These are phyloP conservation scores for Molossus alvarezi DNA, from an alignment of 2,797 vertebrate genomes.

Conservation along the genomic window DNA sequence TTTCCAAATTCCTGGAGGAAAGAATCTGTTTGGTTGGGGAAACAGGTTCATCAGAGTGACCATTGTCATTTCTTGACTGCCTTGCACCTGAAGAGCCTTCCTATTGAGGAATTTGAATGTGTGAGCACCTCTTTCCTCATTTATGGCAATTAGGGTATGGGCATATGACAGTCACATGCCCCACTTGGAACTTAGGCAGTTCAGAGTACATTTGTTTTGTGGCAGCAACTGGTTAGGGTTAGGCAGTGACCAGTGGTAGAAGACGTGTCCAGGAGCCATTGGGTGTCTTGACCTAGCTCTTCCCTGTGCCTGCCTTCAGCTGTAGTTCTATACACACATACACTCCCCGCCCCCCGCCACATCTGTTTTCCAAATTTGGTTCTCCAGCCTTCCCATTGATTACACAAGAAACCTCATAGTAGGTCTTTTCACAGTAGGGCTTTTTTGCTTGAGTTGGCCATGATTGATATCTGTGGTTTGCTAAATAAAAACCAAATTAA, in stretches of 20 bases:
- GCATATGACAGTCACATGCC: neutral
- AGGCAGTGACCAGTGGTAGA: neutral
- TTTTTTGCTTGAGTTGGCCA: conserved; percentile 41
- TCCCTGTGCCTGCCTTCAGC: neutral
- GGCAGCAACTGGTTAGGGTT: neutral
- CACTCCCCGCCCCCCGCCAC: no score
- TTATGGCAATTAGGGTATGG: neutral
- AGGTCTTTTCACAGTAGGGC: neutral
- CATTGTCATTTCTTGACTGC: neutral
- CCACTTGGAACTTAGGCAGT: neutral
- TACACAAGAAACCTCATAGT: neutral
- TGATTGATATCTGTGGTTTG: conserved; percentile 1
- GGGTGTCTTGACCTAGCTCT: neutral
- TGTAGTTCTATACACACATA: neutral
- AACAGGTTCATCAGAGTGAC: neutral
- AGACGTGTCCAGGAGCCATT: neutral
- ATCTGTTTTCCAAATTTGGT: neutral
- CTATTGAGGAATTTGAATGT: neutral
- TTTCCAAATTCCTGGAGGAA: conserved; percentile 17
- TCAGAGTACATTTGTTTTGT: neutral
- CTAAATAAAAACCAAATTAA: conserved; percentile 54
- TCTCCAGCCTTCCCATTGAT: neutral
- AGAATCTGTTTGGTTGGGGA: neutral
- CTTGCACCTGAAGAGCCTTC: neutral
- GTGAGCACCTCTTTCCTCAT: neutral